Base-by-base conservation (phyloP, 2,888 invertebrate genomes). In the Corythucha ciliata region DNA sequence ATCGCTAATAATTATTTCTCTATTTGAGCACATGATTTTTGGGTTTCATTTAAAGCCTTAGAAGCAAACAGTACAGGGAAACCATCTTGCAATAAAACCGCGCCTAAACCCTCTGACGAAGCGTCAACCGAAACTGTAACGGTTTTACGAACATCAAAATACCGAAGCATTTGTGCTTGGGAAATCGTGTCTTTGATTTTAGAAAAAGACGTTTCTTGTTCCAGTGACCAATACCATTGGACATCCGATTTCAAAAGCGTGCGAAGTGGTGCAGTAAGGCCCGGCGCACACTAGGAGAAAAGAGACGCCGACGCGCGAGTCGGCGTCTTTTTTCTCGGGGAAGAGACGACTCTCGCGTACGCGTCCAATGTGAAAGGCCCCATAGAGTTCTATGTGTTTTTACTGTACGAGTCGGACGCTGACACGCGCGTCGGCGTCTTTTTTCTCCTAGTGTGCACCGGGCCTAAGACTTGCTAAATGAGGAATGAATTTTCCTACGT, bases 1-100 rank as follows among this genome's bases (percentile, higher is more conserved):
- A 48, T 62, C 55, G 37, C 61, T 42, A 68, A 56, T 3, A 65
- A 50, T 56, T 68, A 65, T 53, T 67, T 68, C 59, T 69, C 66
- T 5, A 69, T 66, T 60, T 69, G 66, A 3, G 66, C 59, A 58
- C 64, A 66, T 29, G 60, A 64, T 52, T 61, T 57, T 50, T 67
- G 64, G 24, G 61, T 58, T 33, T 55, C 40, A 12, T 57, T 62
- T 14, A 67, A 48, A 26, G 60, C 63, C 55, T 63, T 39, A 25
- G 65, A 66, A 5, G 64, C 64, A 58, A 61, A 67, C n/a, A 61
- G 62, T 10, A 67, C 58, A 21, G 65, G 64, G 24, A 59, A 53
- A 4, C 59, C 63, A 18, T 63, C 54, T 53, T 68, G 67, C 10
- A 67, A 16, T 12, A 68, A 29, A 1, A 18, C 27, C 26, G 60